These are phyloP conservation scores for Melolontha melolontha DNA, from an alignment of 2,888 invertebrate species.

Conservation along the genomic window DNA sequence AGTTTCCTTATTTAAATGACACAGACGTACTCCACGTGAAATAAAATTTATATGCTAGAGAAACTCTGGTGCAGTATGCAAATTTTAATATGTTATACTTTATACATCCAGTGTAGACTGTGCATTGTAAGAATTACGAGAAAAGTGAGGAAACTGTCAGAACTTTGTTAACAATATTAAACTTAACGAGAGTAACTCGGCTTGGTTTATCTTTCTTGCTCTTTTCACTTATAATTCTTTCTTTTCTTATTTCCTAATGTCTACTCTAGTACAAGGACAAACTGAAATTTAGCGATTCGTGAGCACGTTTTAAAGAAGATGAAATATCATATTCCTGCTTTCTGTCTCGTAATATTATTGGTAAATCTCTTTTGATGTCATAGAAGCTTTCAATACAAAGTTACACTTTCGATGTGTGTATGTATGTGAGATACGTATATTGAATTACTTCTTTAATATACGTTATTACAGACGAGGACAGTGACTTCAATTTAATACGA, in stretches of 20 bases:
- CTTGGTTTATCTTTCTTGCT: constrained; percentile 27
- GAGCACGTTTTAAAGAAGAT: constrained; percentile 8
- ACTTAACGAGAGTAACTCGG: constrained; percentile 29
- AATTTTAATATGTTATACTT: constrained; percentile 37
- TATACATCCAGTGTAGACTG: constrained; percentile 27
- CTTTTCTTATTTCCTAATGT: constrained; percentile 22
- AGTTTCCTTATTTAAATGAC: constrained; percentile 14
- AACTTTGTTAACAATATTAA: constrained; percentile 37
- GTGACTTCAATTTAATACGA: too few species aligned
- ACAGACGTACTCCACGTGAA: constrained; percentile 17
- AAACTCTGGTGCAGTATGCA: constrained; percentile 24
- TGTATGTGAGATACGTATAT: too few species aligned
- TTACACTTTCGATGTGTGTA: too few species aligned
- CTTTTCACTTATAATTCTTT: constrained; percentile 19
- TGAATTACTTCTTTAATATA: too few species aligned
- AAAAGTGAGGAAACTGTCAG: constrained; percentile 36
- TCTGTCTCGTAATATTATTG: neutral
- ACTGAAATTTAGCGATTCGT: constrained; percentile 11
- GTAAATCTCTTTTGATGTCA: neutral
- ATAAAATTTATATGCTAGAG: constrained; percentile 22
- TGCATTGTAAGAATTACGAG: constrained; percentile 30
- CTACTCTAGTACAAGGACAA: neutral
- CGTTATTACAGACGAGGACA: too few species aligned
- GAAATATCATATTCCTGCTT: neutral
- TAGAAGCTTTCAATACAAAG: too few species aligned